Percentiles rank a stretch among this genome's conserved stretches.
Conservation (phyloP, 2,888 invertebrate species). For the Polymixis flavicincta region DNA sequence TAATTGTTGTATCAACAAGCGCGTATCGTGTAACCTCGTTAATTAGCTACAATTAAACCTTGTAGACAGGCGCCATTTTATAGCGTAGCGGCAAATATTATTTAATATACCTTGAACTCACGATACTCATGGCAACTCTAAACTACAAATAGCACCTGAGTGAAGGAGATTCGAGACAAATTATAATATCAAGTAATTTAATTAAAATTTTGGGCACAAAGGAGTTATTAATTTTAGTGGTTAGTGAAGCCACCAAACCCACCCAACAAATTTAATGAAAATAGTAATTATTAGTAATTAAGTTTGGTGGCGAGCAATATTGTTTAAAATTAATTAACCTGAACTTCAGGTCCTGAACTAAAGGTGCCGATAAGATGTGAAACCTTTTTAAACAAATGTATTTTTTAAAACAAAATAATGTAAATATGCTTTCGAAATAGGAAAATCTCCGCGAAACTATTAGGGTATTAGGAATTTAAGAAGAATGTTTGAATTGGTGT, state of each 20-base stretch:
- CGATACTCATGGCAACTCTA: not conserved
- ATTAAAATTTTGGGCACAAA: constrained; percentile 16
- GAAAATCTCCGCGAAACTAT: constrained; percentile 14
- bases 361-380: not conserved
- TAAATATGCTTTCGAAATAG: not conserved
- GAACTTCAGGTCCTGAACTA: not conserved
- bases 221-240: constrained; percentile 16
- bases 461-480: constrained; percentile 11
- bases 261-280: constrained; percentile 15
- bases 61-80: constrained; percentile 12
- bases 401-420: not conserved
- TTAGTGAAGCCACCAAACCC: not conserved
- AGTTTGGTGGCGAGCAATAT: not conserved
- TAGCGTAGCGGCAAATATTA: constrained; percentile 25
- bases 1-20: constrained; percentile 20
- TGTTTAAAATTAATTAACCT: not conserved
- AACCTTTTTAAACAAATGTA: not conserved
- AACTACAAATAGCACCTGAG: constrained; percentile 10
- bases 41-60: constrained; percentile 32
- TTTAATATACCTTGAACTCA: constrained; percentile 7
- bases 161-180: not conserved
- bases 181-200: constrained; percentile 4
- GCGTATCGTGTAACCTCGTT: constrained; percentile 27
- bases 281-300: constrained; percentile 8
- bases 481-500: not conserved